Evolutionary conservation across 1,140 invertebrate species (phyloP).

Genomic region (Asbolus verrucosus): DNA sequence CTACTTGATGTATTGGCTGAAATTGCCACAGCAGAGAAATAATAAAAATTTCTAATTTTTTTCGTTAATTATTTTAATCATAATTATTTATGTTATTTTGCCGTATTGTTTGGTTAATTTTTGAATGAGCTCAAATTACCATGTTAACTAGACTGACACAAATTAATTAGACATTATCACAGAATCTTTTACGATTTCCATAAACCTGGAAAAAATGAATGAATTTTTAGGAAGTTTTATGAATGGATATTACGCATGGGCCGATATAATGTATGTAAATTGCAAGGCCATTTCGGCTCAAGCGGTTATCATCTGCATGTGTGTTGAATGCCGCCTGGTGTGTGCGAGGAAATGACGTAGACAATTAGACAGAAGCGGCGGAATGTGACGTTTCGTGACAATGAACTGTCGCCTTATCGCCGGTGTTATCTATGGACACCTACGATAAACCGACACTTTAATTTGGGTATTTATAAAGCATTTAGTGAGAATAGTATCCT

Average conservation of each 20-base stretch:
- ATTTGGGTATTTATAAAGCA: constrained; percentile 48
- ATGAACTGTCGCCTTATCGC: constrained; percentile 46
- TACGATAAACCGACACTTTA: constrained; percentile 42
- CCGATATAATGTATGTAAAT: constrained; percentile 30
- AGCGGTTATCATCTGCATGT: constrained; percentile 20
- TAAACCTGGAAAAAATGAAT: constrained; percentile 12
- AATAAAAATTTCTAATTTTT: constrained; percentile 12
- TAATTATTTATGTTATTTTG: constrained; percentile 14
- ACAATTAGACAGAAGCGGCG: constrained; percentile 42
- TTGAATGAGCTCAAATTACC: constrained; percentile 28
- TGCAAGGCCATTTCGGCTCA: constrained; percentile 28
- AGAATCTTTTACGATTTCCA: constrained; percentile 12
- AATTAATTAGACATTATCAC: constrained; percentile 22
- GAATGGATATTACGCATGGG: constrained; percentile 27
- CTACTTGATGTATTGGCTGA: not conserved
- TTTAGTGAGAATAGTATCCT: constrained; percentile 45
- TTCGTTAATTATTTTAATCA: constrained; percentile 26
- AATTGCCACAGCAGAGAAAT: not conserved
- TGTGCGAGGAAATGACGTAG: constrained; percentile 45
- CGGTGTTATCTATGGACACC: constrained; percentile 43
- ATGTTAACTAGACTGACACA: constrained; percentile 35
- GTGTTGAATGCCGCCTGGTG: not conserved
- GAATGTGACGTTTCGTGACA: constrained; percentile 48
- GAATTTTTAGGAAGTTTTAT: constrained; percentile 21
- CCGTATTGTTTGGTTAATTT: constrained; percentile 26